These are phyloP conservation scores for Aplidium turbinatum DNA, from an alignment of 23 tunicate genomes.

Conservation along the genomic window DNA sequence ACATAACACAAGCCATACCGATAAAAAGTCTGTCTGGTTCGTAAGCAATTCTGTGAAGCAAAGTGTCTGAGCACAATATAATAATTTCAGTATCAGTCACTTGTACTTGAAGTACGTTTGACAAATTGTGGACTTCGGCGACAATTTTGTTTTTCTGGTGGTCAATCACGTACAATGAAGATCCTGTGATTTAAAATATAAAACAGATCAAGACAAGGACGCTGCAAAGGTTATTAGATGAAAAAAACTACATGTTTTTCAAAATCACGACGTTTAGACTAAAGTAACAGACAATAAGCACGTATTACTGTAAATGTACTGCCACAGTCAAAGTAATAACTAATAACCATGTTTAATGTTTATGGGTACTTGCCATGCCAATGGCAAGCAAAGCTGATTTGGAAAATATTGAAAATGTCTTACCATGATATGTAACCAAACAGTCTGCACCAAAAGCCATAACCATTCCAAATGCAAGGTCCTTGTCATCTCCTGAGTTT, in stretches of 20 bases:
- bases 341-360: no score
- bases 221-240: no score
- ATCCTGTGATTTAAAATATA: slow-evolving; percentile 19
- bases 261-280: no score
- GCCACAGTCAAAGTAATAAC: no score
- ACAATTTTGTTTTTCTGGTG: slow-evolving; percentile 13
- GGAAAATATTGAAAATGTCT: no score
- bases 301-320: no score
- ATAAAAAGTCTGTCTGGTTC: slow-evolving; percentile 10
- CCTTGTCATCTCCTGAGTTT: neutral
- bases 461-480: slow-evolving; percentile 31
- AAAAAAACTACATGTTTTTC: no score
- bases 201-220: no score
- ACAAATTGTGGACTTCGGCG: slow-evolving; percentile 14
- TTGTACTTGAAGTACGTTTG: slow-evolving; percentile 34
- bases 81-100: slow-evolving; percentile 41
- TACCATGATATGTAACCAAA: slow-evolving; percentile 33
- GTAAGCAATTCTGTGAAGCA: slow-evolving; percentile 39
- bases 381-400: no score
- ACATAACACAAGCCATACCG: neutral
- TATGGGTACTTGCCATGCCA: no score
- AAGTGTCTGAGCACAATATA: slow-evolving; percentile 30
- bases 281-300: no score
- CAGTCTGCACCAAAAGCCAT: slow-evolving; percentile 11
- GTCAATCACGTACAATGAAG: slow-evolving; percentile 41